Evolutionary conservation across 2,797 vertebrate species (phyloP), one percentile per base, ranked within the genome.

Genomic region (Okamejei kenojei): DNA sequence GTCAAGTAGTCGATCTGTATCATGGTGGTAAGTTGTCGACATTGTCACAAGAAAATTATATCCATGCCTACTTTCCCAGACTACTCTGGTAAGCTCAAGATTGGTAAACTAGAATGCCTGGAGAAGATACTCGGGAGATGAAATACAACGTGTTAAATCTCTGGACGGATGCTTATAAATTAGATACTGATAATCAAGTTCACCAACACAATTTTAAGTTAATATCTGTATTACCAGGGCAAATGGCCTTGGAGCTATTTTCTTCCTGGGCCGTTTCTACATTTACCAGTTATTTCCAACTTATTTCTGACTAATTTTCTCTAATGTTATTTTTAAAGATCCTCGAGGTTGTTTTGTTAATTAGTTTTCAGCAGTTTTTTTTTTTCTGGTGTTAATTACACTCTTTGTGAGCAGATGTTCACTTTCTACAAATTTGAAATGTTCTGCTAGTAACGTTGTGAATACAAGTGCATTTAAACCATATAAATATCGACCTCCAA

Each of bases 371-470:
- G n/a, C 63, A 88, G n/a, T 68, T 68, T 63, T 17, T 88, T 88
- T 65, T 88, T 68, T 88, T 88, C 84, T 32, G 65, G 61, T 68
- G n/a, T 88, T 68, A 65, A 88, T 88, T 88, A 88, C 61, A 88
- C n/a, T 88, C 84, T 88, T 68, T 68, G 68, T 1, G 63, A 88
- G 84, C 84, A 88, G 84, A 88, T 88, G 84, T 88, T 88, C 84
- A 35, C 84, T 68, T n/a, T 68, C n/a, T 35, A 21, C 84, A 88
- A 35, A 8, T 88, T 17, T 32, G 84, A 68, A 9, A 19, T 35
- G 1, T 88, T 88, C 84, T 88, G 58, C 29, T 61, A 88, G 84
- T 61, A 32, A 88, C 9, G 1, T 88, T n/a, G 13, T 88, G n/a
- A 63, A 32, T 88, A 19, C 19, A 88, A 68, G 17, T 8, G 63